Conservation (phyloP, 2,888 invertebrate species). For the Argyra leucocephala region DNA sequence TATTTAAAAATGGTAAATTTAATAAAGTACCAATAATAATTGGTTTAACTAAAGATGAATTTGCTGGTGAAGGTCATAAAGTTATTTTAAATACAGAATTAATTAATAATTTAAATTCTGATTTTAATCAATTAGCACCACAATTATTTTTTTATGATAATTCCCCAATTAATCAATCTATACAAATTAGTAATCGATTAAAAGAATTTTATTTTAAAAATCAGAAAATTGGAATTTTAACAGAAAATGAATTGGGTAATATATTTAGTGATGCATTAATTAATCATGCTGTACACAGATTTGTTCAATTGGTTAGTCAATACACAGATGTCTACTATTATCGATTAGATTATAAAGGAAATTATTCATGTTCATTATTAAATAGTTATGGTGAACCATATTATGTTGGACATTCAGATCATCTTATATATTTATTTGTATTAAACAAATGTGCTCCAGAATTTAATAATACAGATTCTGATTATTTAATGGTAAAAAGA, state of each 20-base stretch:
- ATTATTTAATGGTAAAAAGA: slow-evolving; percentile 41
- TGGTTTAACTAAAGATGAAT: slow-evolving; percentile 54
- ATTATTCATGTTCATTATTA: slow-evolving; percentile 44
- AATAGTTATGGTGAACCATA: slow-evolving; percentile 39
- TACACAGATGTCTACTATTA: slow-evolving; percentile 52
- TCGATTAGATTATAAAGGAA: slow-evolving; percentile 51
- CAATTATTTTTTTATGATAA: slow-evolving; percentile 36
- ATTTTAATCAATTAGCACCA: slow-evolving; percentile 36
- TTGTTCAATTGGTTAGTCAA: slow-evolving; percentile 48
- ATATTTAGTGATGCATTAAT: slow-evolving; percentile 51
- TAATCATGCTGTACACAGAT: slow-evolving; percentile 50
- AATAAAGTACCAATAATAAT: slow-evolving; percentile 52
- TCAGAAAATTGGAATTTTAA: background rate
- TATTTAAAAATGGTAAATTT: slow-evolving; percentile 47
- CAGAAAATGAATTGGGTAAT: slow-evolving; percentile 30
- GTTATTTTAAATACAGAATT: background rate
- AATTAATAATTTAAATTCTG: slow-evolving; percentile 40
- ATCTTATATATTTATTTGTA: slow-evolving; percentile 33
- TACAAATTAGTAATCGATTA: background rate
- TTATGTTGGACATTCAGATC: slow-evolving; percentile 33
- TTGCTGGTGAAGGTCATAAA: slow-evolving; percentile 43
- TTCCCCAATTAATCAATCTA: background rate
- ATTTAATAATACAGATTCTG: slow-evolving; percentile 33
- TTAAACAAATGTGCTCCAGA: slow-evolving; percentile 28
- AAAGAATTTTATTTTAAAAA: slow-evolving; percentile 12